These are phyloP conservation scores for Caenorhabditis imperialis DNA, from an alignment of 2,888 invertebrate species.

Conservation along the genomic window DNA sequence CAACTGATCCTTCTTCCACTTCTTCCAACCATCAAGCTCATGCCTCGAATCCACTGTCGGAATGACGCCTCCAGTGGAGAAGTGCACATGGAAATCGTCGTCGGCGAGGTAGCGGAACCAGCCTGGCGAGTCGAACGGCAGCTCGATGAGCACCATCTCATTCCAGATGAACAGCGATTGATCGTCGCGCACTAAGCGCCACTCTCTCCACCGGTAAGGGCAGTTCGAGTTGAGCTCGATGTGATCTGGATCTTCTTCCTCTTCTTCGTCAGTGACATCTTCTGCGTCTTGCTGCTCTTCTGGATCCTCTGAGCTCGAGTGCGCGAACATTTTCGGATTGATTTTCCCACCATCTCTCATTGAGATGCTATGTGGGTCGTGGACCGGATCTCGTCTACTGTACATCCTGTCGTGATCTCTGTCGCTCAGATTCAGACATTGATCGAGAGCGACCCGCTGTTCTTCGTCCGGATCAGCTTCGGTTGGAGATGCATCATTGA, in stretches of 20 bases:
- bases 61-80: constrained; percentile 96
- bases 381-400: no score
- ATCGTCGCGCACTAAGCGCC: constrained; percentile 94
- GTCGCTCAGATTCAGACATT: no score
- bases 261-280: constrained; percentile 45
- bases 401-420: no score
- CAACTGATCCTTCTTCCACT: no score
- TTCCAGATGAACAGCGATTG: constrained; percentile 99
- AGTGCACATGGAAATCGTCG: constrained; percentile 97
- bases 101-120: constrained; percentile 98
- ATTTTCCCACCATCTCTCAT: neutral
- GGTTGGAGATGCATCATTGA: no score
- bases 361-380: no score
- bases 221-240: constrained; percentile 25
- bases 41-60: no score
- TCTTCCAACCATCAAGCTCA: no score
- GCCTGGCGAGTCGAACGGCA: constrained; percentile 92
- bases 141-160: constrained; percentile 94
- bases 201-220: constrained; percentile 94
- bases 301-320: constrained; percentile 15
- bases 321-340: neutral
- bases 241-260: constrained; percentile 42
- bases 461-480: no score
- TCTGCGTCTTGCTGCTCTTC: constrained; percentile 52
- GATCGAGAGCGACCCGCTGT: no score